Percentiles rank a stretch among this genome's conserved stretches.
Evolutionary conservation across 2,797 vertebrate species (phyloP).

Genomic region (Chromobotia macracanthus): DNA sequence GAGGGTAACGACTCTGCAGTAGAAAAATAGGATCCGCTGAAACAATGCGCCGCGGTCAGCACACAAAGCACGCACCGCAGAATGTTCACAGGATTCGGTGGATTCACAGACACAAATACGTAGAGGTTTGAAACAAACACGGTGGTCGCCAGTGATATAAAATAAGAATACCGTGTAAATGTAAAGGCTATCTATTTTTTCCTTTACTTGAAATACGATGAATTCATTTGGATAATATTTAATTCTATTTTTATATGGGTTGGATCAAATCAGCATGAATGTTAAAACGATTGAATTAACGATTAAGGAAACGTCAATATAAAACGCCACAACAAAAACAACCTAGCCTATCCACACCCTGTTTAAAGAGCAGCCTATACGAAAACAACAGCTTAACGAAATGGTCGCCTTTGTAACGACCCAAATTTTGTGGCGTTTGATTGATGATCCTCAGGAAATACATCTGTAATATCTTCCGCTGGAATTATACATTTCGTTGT

Average conservation of each 20-base stretch:
- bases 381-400: too few species aligned
- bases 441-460: neutral
- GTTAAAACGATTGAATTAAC: too few species aligned
- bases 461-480: neutral
- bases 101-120: neutral
- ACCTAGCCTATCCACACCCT: too few species aligned
- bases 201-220: neutral
- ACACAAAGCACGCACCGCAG: conserved; percentile 50
- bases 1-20: conserved; percentile 94
- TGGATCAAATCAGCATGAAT: neutral
- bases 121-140: neutral
- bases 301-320: too few species aligned
- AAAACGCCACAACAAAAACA: too few species aligned
- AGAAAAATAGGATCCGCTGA: conserved; percentile 75
- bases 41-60: conserved; percentile 75
- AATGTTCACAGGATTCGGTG: neutral
- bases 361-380: too few species aligned
- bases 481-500: neutral
- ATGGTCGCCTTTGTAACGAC: neutral
- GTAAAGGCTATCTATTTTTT: neutral
- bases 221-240: neutral
- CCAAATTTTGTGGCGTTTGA: neutral
- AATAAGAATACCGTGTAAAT: neutral
- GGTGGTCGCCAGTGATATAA: neutral
- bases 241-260: too few species aligned